phyloP scores from a whole-genome alignment of 2,888 invertebrate species.

The Leucophenga maculata region DNA sequence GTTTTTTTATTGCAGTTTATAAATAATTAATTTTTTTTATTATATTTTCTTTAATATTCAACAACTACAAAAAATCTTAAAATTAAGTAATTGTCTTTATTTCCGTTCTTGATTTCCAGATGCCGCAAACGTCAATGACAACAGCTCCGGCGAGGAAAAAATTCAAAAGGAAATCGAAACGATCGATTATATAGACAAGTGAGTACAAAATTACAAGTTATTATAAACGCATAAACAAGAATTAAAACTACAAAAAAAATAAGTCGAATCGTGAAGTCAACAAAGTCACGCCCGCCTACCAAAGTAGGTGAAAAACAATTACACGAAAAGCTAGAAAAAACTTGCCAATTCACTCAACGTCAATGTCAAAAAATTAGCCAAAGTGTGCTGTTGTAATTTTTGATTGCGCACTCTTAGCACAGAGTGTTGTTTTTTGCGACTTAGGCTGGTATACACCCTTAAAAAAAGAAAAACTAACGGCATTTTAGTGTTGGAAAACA shows the following conservation, averaged over 20 bases:
- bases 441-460: slow-evolving; percentile 51
- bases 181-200: slow-evolving; percentile 71
- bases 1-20: no score
- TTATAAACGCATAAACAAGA: slow-evolving; percentile 8
- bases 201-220: slow-evolving; percentile 46
- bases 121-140: slow-evolving; percentile 57
- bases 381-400: slow-evolving; percentile 40
- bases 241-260: neutral
- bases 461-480: slow-evolving; percentile 22
- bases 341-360: slow-evolving; percentile 20
- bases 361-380: slow-evolving; percentile 30
- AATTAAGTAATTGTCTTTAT: slow-evolving; percentile 15
- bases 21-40: slow-evolving; percentile 27
- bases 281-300: neutral
- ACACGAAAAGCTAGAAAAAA: neutral
- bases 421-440: neutral
- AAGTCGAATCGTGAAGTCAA: neutral
- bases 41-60: no score
- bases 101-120: slow-evolving; percentile 52
- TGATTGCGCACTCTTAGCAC: slow-evolving; percentile 33
- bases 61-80: no score
- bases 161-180: slow-evolving; percentile 69
- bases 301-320: slow-evolving; percentile 6
- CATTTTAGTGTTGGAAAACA: slow-evolving; percentile 31
- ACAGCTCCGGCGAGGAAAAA: slow-evolving; percentile 64